Base-by-base conservation (phyloP, 2,113 vertebrate species). In the Isichthys henryi region DNA sequence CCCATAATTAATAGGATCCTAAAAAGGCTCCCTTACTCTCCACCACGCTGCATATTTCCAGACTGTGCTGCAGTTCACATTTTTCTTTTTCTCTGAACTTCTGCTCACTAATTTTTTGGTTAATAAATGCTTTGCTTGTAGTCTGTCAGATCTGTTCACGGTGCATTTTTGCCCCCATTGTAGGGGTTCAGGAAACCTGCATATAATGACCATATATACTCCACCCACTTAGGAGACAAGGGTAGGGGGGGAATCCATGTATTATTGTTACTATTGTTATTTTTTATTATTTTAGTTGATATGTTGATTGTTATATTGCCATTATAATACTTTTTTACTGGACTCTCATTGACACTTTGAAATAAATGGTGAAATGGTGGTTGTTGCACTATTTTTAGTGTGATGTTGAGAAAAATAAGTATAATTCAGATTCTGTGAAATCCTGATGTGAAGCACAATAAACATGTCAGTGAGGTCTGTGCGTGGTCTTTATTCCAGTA, bases 1-100 rank as follows among this genome's bases (percentile, higher is more conserved):
- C 62, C 88, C 88, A 88, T 88, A 88, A 88, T 88, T 88, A 88
- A 88, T 88, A 50, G 62, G 66, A 88, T 62, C 56, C 87, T 88
- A n/a, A 88, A 88, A 88, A 62, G 87, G 27, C 56, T 88, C 21
- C 52, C 11, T 35, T 23, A 87, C 86, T 43, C 62, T 49, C n/a
- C 45, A 70, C 88, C 62, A 48, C 15, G 2, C 58, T 23, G 62
- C n/a, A 46, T 49, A 31, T 77, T 49, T 74, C 27, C 10, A 23
- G 58, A 77, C 13, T 46, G 27, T 5, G 39, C 66, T 88, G 52
- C 35, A 23, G 7, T 35, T 35, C 53, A 58, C 62, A 43, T 49
- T 46, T 49, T 31, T 35, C 0, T 15, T 35, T 2, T 74, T 74
- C 17, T 4, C 62, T 49, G 45, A 35, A 35, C 15, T 86, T 86